Conservation (phyloP, 2,797 vertebrate genomes). For the Microcaecilia unicolor region DNA sequence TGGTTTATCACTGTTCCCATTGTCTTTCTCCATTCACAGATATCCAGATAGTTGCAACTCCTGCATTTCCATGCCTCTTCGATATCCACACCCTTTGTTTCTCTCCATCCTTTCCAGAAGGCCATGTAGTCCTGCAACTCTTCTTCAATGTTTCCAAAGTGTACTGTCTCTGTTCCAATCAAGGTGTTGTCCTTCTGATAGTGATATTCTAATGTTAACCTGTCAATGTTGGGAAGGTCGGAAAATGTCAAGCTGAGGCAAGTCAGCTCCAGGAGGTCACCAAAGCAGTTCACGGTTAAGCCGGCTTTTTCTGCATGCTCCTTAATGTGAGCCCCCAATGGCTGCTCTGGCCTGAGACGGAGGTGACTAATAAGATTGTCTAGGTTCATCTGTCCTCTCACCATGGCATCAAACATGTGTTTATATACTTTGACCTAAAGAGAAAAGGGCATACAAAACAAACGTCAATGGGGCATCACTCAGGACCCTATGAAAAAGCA, state of each 20-base stretch:
- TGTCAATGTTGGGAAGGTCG: conserved; percentile 47
- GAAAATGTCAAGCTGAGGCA: conserved; percentile 39
- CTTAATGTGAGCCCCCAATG: conserved; percentile 37
- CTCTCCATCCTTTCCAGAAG: conserved; percentile 57
- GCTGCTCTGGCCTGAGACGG: conserved; percentile 29
- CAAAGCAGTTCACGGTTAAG: conserved; percentile 32
- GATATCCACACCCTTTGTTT: conserved; percentile 55
- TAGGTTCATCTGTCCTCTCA: conserved; percentile 42
- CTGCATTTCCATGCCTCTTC: conserved; percentile 65
- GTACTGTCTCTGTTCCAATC: conserved; percentile 38
- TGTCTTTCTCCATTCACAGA: conserved; percentile 48
- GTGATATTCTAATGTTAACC: conserved; percentile 51
- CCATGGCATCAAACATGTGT: conserved; percentile 57
- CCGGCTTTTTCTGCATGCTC: conserved; percentile 32
- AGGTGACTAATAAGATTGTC: conserved; percentile 36
- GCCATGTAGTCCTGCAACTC: conserved; percentile 35
- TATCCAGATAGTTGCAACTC: conserved; percentile 39
- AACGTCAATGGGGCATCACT: too few relatives aligned
- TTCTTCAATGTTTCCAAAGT: conserved; percentile 36
- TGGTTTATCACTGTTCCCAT: neutral
- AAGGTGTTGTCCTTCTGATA: conserved; percentile 41
- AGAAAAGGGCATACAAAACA: neutral
- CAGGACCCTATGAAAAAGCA: too few relatives aligned
- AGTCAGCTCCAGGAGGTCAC: conserved; percentile 48
- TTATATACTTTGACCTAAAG: conserved; percentile 55